Base-by-base conservation (phyloP, 2,888 invertebrate genomes). In the Drosophila suboccidentalis region DNA sequence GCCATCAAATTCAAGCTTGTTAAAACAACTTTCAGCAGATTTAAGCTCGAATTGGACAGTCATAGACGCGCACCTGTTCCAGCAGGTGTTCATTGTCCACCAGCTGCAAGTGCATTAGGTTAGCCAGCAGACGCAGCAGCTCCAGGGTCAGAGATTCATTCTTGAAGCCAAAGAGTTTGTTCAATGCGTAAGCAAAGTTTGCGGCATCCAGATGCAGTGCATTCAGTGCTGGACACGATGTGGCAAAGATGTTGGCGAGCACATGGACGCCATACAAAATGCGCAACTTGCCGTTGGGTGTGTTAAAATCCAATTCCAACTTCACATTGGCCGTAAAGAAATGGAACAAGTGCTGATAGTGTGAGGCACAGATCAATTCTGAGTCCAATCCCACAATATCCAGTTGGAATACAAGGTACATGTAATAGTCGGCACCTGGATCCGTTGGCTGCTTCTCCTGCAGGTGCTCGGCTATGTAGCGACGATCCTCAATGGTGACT, bases 361-460 rank as follows among this genome's bases (percentile, higher is more conserved):
- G 76, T 15, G 36, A 15, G 1, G 36, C 47, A 26, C 49, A 53
- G 8, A 29, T 29, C 8, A 71, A 34, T 0, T 65, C 46, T 0
- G 2, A n/a, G 13, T 71, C 55, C n/a, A 39, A 5, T 2, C 4
- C 29, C 8, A 75, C 32, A 3, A 89, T 5, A 11, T 74, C 69
- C 13, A 75, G 41, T 22, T 91, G 76, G 57, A 89, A 88, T 13
- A 92, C 34, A 1, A 92, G 84, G 54, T 82, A 87, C 70, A 92
- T 75, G 17, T 87, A 89, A 67, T 91, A 90, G 54, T 90, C 88
- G 5, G 75, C 83, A 9, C 63, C 90, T 1, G 62, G 44, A n/a
- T 85, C 75, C 0, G 61, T 74, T 0, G 82, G 80, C 17, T 71
- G 79, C 57, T 91, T 92, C 17, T 73, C 54, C 0, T 75, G 53